phyloP scores from a whole-genome alignment of 2,888 invertebrate species.

The Drosophila macrospina region DNA sequence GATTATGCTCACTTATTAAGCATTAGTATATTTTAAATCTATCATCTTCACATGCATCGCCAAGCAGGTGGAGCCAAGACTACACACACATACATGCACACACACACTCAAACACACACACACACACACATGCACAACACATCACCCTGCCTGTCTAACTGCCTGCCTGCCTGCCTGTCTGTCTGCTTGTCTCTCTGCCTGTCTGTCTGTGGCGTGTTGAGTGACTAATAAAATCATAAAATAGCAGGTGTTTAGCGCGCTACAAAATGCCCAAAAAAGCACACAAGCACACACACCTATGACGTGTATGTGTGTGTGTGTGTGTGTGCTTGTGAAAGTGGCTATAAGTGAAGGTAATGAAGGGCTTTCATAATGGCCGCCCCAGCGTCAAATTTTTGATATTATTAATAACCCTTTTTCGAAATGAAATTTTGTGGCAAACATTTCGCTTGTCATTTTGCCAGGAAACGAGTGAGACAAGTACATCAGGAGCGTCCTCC shows the following conservation, averaged over 20 bases:
- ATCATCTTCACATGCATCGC: no score
- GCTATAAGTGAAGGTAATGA: neutral
- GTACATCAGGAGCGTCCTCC: slow-evolving; percentile 60
- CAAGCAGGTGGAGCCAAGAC: no score
- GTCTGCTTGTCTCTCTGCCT: neutral
- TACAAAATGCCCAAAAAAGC: slow-evolving; percentile 46
- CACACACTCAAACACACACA: no score
- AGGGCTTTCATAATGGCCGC: slow-evolving; percentile 43
- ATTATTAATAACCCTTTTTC: slow-evolving; percentile 78
- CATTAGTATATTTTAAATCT: neutral
- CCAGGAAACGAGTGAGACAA: slow-evolving; percentile 74
- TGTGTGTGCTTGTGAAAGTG: no score
- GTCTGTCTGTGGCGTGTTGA: slow-evolving; percentile 62
- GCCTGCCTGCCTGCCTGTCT: neutral
- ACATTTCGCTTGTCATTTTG: slow-evolving; percentile 75
- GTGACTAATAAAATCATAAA: slow-evolving; percentile 76
- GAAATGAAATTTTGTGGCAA: slow-evolving; percentile 78
- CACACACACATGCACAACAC: neutral
- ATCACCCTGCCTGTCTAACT: slow-evolving; percentile 3
- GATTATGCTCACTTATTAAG: neutral
- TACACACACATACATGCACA: no score
- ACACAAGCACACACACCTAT: slow-evolving; percentile 11
- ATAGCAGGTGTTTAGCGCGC: slow-evolving; percentile 72
- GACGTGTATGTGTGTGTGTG: neutral
- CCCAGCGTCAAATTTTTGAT: slow-evolving; percentile 69